Base-by-base conservation (phyloP, 2,113 vertebrate genomes). In the Lates calcarifer region DNA sequence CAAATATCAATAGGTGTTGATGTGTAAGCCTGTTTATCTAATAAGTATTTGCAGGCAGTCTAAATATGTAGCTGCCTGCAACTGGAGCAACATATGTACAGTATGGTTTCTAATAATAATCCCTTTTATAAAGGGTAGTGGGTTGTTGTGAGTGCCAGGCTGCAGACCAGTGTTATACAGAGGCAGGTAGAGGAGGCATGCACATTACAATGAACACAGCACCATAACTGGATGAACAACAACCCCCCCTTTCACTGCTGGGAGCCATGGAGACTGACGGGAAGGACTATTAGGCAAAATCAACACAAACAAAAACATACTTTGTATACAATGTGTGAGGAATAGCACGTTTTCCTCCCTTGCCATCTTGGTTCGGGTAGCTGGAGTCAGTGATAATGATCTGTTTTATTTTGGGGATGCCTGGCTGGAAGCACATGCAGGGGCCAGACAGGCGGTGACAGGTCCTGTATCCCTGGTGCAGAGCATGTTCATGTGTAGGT, bases 381-480 rank as follows among this genome's bases (percentile, higher is more conserved):
- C 83, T 66, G 77, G 53, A 85, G 84, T 84, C 82, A 20, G 70
- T 71, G 87, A 81, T 94, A 91, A 92, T 94, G 91, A 92, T 91
- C 58, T 45, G 87, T 89, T 94, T 91, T 92, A 93, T 92, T 93
- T 94, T 85, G 87, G 87, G 83, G 87, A 73, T 79, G 79, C 69
- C 74, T 87, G 88, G 65, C 86, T 88, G 81, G 79, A 79, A 91
- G 90, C 65, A 14, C 74, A 77, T 76, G 73, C 58, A 72, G 73
- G 80, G 76, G 64, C 77, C 86, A 91, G 87, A 89, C 89, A 91
- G 87, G 85, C 80, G 33, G 81, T 93, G 93, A 92, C 93, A 91
- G 92, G 88, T 91, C 83, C 84, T 91, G 89, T 89, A 85, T 90
- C 92, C 79, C 86, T 90, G 83, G 81, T 86, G 87, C 82, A 78